Evolutionary conservation across 2,888 invertebrate genomes (phyloP), one percentile per base, ranked within the genome.

Genomic region (Acleris literana): DNA sequence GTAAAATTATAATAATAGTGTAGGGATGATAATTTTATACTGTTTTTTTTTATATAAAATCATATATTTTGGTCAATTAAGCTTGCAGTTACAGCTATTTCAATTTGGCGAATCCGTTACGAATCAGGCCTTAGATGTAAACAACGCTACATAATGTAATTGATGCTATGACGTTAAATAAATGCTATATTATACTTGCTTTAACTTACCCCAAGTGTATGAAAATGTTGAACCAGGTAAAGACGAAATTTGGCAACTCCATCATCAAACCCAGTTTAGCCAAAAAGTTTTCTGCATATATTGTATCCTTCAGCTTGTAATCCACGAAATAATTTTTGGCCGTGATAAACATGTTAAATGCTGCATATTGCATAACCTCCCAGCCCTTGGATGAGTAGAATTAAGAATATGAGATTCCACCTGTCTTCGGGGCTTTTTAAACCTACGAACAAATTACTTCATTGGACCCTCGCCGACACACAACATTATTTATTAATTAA

Each of bases 321-420:
- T 95, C 92, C 48, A 95, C 95, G 91, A 99, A 99, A 92, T 99
- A 99, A 93, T 97, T 92, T 87, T 97, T 96, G 44, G 99, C 98
- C 70, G 97, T 99, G 83, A 99, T 99, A 87, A 99, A 99, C 98
- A 99, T 99, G 90, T 99, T 99, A 99, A 99, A 99, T 16, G 99
- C 98, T 93, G 98, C 98, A 39, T 94, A 94, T 98, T 93, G 98
- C 98, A 39, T 94, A 94, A 0, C 97, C 96, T 51, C 99, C 99
- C 71, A 99, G 94, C 9, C 99, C 99, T 88, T 99, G 99, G 57
- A 99, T 93, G 73, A 99, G 75, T 83, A 99, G 94, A 68, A 98
- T 98, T 62, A 97, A 87, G 87, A 97, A 98, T 52, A 99, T 97
- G 53, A 98, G 84, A 79, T 95, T 94, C 87, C 94, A 95, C 88